phyloP scores from a whole-genome alignment of 2,113 vertebrate species.

The Dunckerocampus dactyliophorus region DNA sequence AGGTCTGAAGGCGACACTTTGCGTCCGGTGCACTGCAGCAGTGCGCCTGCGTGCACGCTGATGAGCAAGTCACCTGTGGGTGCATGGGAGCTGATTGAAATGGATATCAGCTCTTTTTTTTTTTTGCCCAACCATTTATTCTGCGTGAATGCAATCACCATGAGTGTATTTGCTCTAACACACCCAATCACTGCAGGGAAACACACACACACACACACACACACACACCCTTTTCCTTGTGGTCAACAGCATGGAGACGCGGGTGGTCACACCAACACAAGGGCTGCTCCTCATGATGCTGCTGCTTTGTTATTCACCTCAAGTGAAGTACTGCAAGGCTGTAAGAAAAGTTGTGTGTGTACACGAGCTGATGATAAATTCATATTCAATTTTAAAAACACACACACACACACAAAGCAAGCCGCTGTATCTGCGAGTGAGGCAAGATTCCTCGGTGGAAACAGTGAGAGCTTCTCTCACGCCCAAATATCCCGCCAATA shows the following conservation, averaged over 20 bases:
- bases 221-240: slow-evolving; percentile 33
- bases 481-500: slow-evolving; percentile 58
- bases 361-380: too few relatives aligned
- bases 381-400: too few relatives aligned
- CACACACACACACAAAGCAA: slow-evolving; percentile 17
- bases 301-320: slow-evolving; percentile 20
- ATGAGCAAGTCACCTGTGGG: slow-evolving; percentile 55
- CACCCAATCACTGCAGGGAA: slow-evolving; percentile 59
- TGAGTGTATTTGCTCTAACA: slow-evolving; percentile 27
- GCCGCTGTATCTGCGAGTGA: slow-evolving; percentile 41
- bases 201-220: slow-evolving; percentile 38
- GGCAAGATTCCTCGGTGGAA: slow-evolving; percentile 59
- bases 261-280: neutral
- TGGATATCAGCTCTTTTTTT: slow-evolving; percentile 40
- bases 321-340: slow-evolving; percentile 23
- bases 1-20: slow-evolving; percentile 54
- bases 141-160: slow-evolving; percentile 27
- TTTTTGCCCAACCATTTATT: neutral
- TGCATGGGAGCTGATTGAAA: slow-evolving; percentile 50
- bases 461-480: slow-evolving; percentile 44
- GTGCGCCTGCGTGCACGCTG: slow-evolving; percentile 39
- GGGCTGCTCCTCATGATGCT: neutral
- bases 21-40: slow-evolving; percentile 47
- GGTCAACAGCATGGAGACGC: slow-evolving; percentile 34
- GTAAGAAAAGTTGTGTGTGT: slow-evolving; percentile 55